Evolutionary conservation across 2,113 vertebrate genomes (phyloP), one percentile per base, ranked within the genome.

Genomic region (Plecturocebus donacophilus): DNA sequence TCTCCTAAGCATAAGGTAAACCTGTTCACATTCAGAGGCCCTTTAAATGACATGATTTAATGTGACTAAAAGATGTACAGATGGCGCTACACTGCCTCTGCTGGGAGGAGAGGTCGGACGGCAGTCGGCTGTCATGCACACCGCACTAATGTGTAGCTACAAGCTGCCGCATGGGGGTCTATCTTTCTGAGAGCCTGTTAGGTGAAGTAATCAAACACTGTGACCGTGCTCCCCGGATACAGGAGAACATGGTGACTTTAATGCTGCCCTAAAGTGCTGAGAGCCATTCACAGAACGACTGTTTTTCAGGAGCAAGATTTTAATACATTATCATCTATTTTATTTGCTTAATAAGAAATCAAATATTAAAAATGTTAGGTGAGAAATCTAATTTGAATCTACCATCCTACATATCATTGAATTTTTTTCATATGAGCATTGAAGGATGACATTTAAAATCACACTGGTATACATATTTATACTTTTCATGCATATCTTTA

Each of bases 51-150:
- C 97, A 98, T 98, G 97, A 98, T 98, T 98, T 97, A 98, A 98
- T 97, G 98, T 97, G 98, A 98, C 98, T 98, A 95, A 98, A 98
- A 98, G 98, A 98, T 97, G 91, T 98, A 97, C 98, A 99, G 98
- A 98, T 99, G 98, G 98, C 96, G 94, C 95, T 91, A 95, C 94
- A 93, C 96, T 97, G 97, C 98, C 98, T 98, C 84, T 3, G 4
- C 97, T 96, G 96, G 75, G 98, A 96, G 97, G 94, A 97, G 97
- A 98, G 98, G 98, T 98, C 98, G 98, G 98, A 54, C 35, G 58
- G 97, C 98, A 98, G 98, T 98, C 98, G 98, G 97, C 98, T 98
- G 4, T 92, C 97, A 97, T 89, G 97, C 97, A 98, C 98, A 97
- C 98, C 61, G 6, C 94, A 14, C 89, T 98, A 98, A 98, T 98